These are phyloP conservation scores for Nothobranchius kuhntae DNA, from an alignment of 2,113 vertebrate species.

Conservation along the genomic window DNA sequence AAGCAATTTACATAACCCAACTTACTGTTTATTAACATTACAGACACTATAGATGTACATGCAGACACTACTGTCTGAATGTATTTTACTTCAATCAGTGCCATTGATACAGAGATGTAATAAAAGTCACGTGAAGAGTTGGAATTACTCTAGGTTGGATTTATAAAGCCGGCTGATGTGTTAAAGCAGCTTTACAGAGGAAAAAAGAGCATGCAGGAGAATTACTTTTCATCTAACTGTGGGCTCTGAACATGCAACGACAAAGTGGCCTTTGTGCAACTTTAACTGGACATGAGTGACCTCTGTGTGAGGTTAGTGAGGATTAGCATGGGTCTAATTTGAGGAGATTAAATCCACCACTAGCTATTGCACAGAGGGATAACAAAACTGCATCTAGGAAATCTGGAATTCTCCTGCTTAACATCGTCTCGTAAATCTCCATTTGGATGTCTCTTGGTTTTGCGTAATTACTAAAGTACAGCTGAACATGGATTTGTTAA, in stretches of 20 bases:
- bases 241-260: conserved; percentile 45
- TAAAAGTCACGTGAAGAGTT: neutral
- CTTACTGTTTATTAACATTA: too few relatives aligned
- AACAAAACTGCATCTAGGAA: conserved; percentile 75
- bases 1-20: too few relatives aligned
- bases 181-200: conserved; percentile 12
- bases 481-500: conserved; percentile 49
- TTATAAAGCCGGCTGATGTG: conserved; percentile 9
- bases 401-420: conserved; percentile 72
- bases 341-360: conserved; percentile 76
- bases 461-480: conserved; percentile 60
- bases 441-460: conserved; percentile 52
- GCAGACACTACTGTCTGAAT: neutral
- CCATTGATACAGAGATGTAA: too few relatives aligned
- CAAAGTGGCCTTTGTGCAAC: conserved; percentile 62
- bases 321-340: conserved; percentile 80
- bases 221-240: conserved; percentile 34
- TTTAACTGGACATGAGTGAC: conserved; percentile 69
- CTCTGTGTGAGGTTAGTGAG: conserved; percentile 72
- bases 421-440: conserved; percentile 65
- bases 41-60: neutral
- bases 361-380: conserved; percentile 71
- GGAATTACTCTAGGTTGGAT: neutral
- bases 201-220: conserved; percentile 27
- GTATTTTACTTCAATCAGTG: neutral